These are phyloP conservation scores for Ferrisia virgata DNA, from an alignment of 2,888 invertebrate genomes.

Conservation along the genomic window DNA sequence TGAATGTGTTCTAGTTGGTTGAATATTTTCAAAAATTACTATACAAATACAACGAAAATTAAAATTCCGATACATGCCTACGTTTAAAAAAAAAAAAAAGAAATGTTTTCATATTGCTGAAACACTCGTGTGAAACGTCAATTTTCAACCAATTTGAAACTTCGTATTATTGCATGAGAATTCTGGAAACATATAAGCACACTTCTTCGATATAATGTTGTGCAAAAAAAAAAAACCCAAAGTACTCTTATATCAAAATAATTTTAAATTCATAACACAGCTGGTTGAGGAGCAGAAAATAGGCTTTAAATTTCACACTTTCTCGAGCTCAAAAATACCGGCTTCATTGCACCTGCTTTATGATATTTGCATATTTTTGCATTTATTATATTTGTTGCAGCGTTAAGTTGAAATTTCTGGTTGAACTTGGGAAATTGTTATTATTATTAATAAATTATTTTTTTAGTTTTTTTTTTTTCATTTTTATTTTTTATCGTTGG, in stretches of 20 bases:
- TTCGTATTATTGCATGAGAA: not conserved
- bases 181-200: not conserved
- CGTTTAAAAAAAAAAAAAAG: no score
- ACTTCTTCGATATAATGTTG: not conserved
- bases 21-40: not conserved
- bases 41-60: no score
- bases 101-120: no score
- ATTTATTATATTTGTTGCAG: constrained; percentile 8
- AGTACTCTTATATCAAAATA: not conserved
- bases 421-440: not conserved
- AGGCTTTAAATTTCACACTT: constrained; percentile 25
- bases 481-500: no score
- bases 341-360: constrained; percentile 15
- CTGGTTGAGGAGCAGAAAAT: not conserved
- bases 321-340: not conserved
- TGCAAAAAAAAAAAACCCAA: not conserved
- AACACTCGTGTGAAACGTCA: no score
- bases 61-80: no score
- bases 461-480: not conserved
- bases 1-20: not conserved
- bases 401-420: not conserved
- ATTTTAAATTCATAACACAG: not conserved
- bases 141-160: not conserved
- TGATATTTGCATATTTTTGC: constrained; percentile 30
- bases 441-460: not conserved